Evolutionary conservation across 23 tunicate genomes (phyloP), one percentile per base, ranked within the genome.

Genomic region (Halocynthia roretzi): DNA sequence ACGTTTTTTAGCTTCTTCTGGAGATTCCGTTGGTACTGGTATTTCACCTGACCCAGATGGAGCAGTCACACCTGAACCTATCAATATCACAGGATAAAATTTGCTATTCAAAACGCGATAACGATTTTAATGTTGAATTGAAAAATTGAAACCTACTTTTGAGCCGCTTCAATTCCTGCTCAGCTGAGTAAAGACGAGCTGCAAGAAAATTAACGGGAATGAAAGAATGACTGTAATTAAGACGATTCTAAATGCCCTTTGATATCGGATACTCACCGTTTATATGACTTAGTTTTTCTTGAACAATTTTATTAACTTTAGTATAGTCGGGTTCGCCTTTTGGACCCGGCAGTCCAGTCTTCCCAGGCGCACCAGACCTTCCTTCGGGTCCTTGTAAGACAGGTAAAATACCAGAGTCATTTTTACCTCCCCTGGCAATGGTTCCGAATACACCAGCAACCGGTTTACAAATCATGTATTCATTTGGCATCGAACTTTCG

Each of bases 341-440:
- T 8, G 78, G 78, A 8, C 78, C 78, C 62, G 55, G 78, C 15
- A 74, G 62, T 74, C 78, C 78, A 12, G 78, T 74, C 56, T 54
- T 53, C 19, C 78, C 78, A 11, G 78, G 78, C 14, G 78, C 64
- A 10, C 78, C 78, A 2, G 78, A 64, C 8, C 64, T 22, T 54
- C 78, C 78, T 54, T 50, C 56, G 22, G 78, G 78, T 74, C 78
- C 78, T 54, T 74, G 78, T 21, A 74, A 54, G 17, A 74, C 78
- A 50, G 78, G 78, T 64, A 74, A 54, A 8, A 74, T 74, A 0
- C 78, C 78, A 22, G 55, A 54, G 55, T 74, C 60, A 8, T 22
- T 50, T 8, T 64, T 74, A 54, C 56, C 56, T 54, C 56, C 31
- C 10, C 50, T 18, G 63, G 40, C 62, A 52, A 53, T 50, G 63